These are phyloP conservation scores for Temnothorax curvispinosus DNA, from an alignment of 1,140 invertebrate genomes.

Conservation along the genomic window DNA sequence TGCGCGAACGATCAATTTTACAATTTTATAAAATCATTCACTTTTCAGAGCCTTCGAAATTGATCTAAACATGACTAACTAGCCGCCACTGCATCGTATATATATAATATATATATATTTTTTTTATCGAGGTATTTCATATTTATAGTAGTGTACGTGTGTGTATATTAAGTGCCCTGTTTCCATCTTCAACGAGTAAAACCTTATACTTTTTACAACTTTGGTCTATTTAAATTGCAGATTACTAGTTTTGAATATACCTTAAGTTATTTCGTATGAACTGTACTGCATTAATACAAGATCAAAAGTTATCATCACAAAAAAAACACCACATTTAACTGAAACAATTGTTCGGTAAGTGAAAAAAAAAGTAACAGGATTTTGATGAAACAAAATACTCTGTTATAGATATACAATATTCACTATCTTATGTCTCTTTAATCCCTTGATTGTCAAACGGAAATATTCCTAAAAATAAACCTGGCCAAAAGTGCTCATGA, in stretches of 20 bases:
- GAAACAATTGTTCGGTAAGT: not conserved
- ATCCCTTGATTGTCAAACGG: too few relatives aligned
- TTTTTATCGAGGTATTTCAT: constrained; percentile 71
- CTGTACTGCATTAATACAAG: constrained; percentile 14
- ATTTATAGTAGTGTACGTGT: constrained; percentile 56
- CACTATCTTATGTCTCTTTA: not conserved
- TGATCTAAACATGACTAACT: constrained; percentile 44
- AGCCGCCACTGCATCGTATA: constrained; percentile 34
- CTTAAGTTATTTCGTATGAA: constrained; percentile 43
- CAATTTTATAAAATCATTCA: not conserved
- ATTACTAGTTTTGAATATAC: constrained; percentile 35
- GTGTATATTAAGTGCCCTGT: constrained; percentile 44
- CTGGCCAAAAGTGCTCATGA: too few relatives aligned
- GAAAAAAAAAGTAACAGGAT: not conserved
- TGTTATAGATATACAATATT: not conserved
- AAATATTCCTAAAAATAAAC: too few relatives aligned
- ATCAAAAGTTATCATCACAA: not conserved
- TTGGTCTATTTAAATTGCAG: constrained; percentile 69
- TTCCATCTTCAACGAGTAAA: constrained; percentile 50
- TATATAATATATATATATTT: constrained; percentile 15
- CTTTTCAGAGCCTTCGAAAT: not conserved
- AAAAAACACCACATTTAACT: constrained; percentile 19
- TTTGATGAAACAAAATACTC: not conserved
- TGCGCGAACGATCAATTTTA: not conserved
- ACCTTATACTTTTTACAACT: constrained; percentile 69